Evolutionary conservation across 2,113 vertebrate genomes (phyloP), one percentile per base, ranked within the genome.

Genomic region (Leiothrix lutea): DNA sequence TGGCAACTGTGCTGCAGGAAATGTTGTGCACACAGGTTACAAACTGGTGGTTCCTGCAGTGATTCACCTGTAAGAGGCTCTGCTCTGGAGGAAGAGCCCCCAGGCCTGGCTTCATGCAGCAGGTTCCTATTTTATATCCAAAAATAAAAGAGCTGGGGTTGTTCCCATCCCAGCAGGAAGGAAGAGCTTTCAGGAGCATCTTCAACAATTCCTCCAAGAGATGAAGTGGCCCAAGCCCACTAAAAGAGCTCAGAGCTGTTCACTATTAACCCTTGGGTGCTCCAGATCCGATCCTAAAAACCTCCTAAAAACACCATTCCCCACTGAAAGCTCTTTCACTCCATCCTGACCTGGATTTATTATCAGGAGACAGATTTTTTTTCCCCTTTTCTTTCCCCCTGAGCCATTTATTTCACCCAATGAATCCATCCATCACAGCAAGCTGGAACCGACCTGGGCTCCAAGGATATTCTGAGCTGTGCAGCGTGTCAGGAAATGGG

Each of bases 401-500:
- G 31, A 31, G 25, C 72, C 80, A 84, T 95, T 92, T 84, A 56
- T 94, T 94, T 53, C 72, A 38, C 4, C 90, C 92, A 17, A 15
- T 6, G 16, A 54, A 14, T 25, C 56, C 9, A 97, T 96, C 88
- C 90, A 94, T 96, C 95, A 94, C 8, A 0, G 33, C 1, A 13
- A 2, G 14, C 93, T 96, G 87, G 92, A 93, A 62, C 90, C 38
- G 14, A 90, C 71, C 94, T 71, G 14, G 35, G 8, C 58, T 61
- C 67, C 33, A 1, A 23, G 93, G 92, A 96, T 94, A 92, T 90
- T 92, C 94, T 94, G 35, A 94, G 95, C 54, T 45, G 38, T 22
- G 21, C 67, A 78, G 78, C 45, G 29, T 94, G 94, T 92, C 86
- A 90, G 96, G 97, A 97, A 97, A 93, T 57, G 50, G 81, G 92